These are phyloP conservation scores for Motacilla tschutschensis DNA, from an alignment of 2,113 vertebrate genomes.

Conservation along the genomic window DNA sequence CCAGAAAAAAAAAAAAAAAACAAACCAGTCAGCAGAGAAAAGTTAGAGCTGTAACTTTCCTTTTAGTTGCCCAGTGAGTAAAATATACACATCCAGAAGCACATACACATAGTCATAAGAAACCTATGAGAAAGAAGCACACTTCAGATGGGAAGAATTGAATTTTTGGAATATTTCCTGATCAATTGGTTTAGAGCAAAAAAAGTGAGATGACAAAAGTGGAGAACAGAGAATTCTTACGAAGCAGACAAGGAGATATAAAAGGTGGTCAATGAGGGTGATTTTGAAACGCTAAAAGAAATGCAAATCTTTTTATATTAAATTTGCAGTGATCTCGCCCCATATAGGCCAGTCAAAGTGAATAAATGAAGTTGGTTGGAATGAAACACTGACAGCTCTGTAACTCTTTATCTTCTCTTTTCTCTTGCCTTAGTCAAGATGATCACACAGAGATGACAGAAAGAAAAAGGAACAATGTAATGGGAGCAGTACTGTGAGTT, in stretches of 20 bases:
- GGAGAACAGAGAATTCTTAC: neutral
- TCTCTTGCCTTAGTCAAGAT: neutral
- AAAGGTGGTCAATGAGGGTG: neutral
- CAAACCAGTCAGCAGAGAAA: neutral
- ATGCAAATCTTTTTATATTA: neutral
- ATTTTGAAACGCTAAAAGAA: neutral
- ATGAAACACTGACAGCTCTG: neutral
- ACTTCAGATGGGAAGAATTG: neutral
- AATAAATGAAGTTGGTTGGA: neutral
- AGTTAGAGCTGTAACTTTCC: neutral
- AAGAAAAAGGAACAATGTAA: neutral
- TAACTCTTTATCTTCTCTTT: neutral
- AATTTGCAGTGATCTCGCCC: neutral
- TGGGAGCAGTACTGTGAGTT: neutral
- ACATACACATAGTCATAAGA: neutral
- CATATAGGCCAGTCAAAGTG: neutral
- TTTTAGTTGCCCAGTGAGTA: neutral
- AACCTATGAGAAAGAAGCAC: neutral
- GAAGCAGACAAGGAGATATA: neutral
- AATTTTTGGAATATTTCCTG: neutral
- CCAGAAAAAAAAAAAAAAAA: neutral
- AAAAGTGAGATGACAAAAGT: neutral
- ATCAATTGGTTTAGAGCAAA: neutral
- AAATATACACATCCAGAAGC: neutral
- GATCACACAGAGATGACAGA: neutral